Conservation (phyloP, 2,888 invertebrate genomes). For the Spisula subtruncata region DNA sequence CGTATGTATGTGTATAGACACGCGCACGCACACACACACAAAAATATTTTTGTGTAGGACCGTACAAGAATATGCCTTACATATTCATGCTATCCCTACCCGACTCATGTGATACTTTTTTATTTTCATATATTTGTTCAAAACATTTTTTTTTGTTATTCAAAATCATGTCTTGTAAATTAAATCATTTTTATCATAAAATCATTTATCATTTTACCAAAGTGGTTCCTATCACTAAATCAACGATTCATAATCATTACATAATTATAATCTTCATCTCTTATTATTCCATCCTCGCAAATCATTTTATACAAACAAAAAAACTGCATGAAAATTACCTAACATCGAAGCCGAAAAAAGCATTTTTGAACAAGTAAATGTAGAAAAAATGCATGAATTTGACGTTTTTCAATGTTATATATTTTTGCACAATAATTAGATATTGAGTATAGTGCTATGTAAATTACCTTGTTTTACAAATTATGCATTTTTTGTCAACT, state of each 20-base stretch:
- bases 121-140: conserved; percentile 45
- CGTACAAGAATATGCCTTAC: conserved; percentile 43
- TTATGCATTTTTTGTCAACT: background rate
- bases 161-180: conserved; percentile 34
- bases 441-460: conserved; percentile 62
- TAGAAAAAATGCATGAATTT: conserved; percentile 1
- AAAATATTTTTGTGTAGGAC: conserved; percentile 12
- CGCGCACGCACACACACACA: background rate
- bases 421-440: conserved; percentile 23
- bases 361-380: conserved; percentile 26
- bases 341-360: conserved; percentile 13
- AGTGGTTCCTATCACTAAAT: background rate
- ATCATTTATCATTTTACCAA: conserved; percentile 4
- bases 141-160: conserved; percentile 23
- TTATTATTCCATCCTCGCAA: background rate
- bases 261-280: background rate
- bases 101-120: conserved; percentile 56
- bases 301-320: background rate
- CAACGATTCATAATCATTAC: conserved; percentile 10
- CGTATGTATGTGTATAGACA: conserved; percentile 29
- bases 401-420: conserved; percentile 12
- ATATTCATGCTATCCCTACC: conserved; percentile 38
- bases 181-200: conserved; percentile 33
- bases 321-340: background rate
- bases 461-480: conserved; percentile 32